These are phyloP conservation scores for Acanthochromis polyacanthus DNA, from an alignment of 2,113 vertebrate genomes.

Conservation along the genomic window DNA sequence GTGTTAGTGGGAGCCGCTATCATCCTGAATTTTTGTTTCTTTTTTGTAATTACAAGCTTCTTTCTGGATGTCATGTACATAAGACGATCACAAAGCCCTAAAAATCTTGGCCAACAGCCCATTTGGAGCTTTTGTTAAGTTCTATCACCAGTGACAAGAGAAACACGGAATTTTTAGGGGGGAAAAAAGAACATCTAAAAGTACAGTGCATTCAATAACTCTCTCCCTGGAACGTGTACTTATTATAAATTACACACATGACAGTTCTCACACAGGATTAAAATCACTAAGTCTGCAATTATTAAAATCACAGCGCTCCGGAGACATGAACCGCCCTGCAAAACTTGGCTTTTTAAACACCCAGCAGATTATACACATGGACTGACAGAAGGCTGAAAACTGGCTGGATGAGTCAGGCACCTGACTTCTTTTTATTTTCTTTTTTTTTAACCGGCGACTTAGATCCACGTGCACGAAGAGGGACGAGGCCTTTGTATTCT, in stretches of 20 bases:
- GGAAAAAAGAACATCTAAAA: not conserved
- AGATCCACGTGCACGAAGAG: slow-evolving; percentile 47
- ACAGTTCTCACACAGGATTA: slow-evolving; percentile 13
- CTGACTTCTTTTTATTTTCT: slow-evolving; percentile 13
- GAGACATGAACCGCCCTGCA: not conserved
- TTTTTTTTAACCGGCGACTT: slow-evolving; percentile 35
- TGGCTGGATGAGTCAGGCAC: slow-evolving; percentile 22
- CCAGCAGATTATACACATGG: not conserved
- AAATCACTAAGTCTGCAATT: slow-evolving; percentile 32
- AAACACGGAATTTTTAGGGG: not conserved
- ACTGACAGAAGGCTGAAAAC: slow-evolving; percentile 13
- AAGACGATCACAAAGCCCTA: not conserved
- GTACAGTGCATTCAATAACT: not conserved
- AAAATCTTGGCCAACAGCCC: not conserved
- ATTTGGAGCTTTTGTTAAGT: not conserved
- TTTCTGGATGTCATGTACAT: not conserved
- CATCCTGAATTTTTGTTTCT: not conserved
- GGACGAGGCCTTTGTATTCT: slow-evolving; percentile 78
- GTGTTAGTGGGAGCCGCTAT: too few relatives aligned
- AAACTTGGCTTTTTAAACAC: slow-evolving; percentile 5
- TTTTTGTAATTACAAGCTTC: not conserved
- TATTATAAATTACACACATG: slow-evolving; percentile 35
- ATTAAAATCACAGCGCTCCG: not conserved
- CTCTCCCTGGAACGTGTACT: slow-evolving; percentile 8
- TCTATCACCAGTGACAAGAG: not conserved